Base-by-base conservation (phyloP, 2,888 invertebrate genomes). In the Cheiracanthium punctorium region DNA sequence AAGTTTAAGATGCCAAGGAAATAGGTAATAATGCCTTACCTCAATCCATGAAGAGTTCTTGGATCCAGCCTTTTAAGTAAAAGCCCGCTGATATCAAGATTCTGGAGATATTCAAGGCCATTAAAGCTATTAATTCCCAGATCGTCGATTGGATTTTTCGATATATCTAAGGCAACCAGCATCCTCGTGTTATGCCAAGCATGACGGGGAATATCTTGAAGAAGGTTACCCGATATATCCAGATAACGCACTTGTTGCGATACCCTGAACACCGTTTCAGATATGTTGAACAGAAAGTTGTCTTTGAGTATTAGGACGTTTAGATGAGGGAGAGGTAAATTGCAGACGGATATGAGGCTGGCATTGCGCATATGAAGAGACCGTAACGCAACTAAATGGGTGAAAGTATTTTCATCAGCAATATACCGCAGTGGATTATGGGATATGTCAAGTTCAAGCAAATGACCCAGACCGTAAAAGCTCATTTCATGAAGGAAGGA, bases 401-500 rank as follows among this genome's bases (percentile, higher is more conserved):
- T 95, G 89, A 96, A 93, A 84, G 97, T 96, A 10, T 52, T 73
- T 37, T 87, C 76, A 30, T 71, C 65, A 90, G 94, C 94, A 90
- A 97, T 94, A 91, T 96, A 96, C 91, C 96, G 96, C 89, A 97
- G 93, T 89, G 94, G 94, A 91, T 97, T 97, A 88, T 94, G 93
- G 0, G 95, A 94, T 91, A 97, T 93, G 90, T 96, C 95, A 84
- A 97, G 93, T 91, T 89, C 89, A 32, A 90, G 88, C 77, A 91
- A 89, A 88, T 89, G 89, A n/a, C 89, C 89, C 75, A 90, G 89
- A 30, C 90, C 90, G 37, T 90, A 89, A 82, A 91, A 90, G 76
- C 90, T 89, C 73, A 90, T 90, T 65, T 90, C 90, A 17, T 90
- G 90, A 30, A 91, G 89, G 73, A 89, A 90, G 41, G 89, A 87